These are phyloP conservation scores for Microchrysa polita DNA, from an alignment of 2,888 invertebrate genomes.

Conservation along the genomic window DNA sequence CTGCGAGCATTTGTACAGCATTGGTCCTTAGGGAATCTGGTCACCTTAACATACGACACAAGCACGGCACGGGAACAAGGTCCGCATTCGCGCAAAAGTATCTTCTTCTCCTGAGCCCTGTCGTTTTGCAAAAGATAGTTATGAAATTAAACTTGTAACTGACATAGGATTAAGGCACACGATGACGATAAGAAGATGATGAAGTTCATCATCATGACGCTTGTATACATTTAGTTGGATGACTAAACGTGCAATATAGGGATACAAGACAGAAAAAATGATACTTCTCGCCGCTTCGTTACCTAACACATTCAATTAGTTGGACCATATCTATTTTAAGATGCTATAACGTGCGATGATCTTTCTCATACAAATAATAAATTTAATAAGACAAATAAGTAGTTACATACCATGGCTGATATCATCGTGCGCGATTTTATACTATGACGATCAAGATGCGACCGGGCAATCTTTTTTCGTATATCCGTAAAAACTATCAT, in stretches of 20 bases:
- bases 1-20: no score
- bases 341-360: not conserved
- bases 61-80: not conserved
- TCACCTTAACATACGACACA: constrained; percentile 33
- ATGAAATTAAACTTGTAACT: no score
- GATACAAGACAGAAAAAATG: no score
- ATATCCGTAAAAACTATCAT: constrained; percentile 19
- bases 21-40: no score
- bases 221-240: not conserved
- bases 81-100: not conserved
- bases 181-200: constrained; percentile 14
- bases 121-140: no score
- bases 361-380: constrained; percentile 22
- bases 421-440: constrained; percentile 11
- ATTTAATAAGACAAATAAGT: constrained; percentile 35
- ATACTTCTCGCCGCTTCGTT: not conserved
- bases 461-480: not conserved
- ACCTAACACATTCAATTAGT: constrained; percentile 39
- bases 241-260: constrained; percentile 4
- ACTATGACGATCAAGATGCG: not conserved
- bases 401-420: constrained; percentile 28
- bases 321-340: constrained; percentile 35
- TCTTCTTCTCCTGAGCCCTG: not conserved
- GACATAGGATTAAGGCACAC: not conserved
- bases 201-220: not conserved